A percentile compares a stretch with the other conserved stretches of the same genome.
Evolutionary conservation across 2,113 vertebrate species (phyloP).

Genomic region (Sardina pilchardus): DNA sequence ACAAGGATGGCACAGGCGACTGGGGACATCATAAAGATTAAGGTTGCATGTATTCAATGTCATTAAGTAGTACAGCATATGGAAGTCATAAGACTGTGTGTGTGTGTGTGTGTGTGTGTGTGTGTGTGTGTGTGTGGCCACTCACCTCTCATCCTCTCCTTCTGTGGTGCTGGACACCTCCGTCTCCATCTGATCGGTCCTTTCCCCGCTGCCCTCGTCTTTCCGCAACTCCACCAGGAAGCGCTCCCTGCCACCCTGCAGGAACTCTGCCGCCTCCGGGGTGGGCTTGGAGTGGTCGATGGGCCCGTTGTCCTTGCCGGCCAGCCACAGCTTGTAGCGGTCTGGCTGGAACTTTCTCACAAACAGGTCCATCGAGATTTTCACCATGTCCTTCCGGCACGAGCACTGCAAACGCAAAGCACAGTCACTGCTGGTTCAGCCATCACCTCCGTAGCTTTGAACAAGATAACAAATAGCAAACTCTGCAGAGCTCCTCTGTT

Average conservation of each 20-base stretch:
- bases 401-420: constrained; percentile 80
- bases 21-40: too few species aligned
- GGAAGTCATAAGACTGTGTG: neutral
- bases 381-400: constrained; percentile 96
- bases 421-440: neutral
- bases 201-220: constrained; percentile 31
- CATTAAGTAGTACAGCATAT: neutral
- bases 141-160: neutral
- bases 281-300: constrained; percentile 91
- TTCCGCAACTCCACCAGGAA: neutral
- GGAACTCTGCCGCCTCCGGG: constrained; percentile 82
- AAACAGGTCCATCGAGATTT: constrained; percentile 98
- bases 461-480: too few species aligned
- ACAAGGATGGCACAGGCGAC: neutral
- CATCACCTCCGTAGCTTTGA: neutral
- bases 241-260: constrained; percentile 62
- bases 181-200: constrained; percentile 13
- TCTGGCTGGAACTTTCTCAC: constrained; percentile 94
- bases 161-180: constrained; percentile 5
- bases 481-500: neutral
- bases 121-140: too few species aligned
- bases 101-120: neutral
- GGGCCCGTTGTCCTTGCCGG: constrained; percentile 82
- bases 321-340: constrained; percentile 93
- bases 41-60: too few species aligned